Conservation (phyloP, 37 sponge, comb jelly and placozoan species). For the Oopsacas minuta region DNA sequence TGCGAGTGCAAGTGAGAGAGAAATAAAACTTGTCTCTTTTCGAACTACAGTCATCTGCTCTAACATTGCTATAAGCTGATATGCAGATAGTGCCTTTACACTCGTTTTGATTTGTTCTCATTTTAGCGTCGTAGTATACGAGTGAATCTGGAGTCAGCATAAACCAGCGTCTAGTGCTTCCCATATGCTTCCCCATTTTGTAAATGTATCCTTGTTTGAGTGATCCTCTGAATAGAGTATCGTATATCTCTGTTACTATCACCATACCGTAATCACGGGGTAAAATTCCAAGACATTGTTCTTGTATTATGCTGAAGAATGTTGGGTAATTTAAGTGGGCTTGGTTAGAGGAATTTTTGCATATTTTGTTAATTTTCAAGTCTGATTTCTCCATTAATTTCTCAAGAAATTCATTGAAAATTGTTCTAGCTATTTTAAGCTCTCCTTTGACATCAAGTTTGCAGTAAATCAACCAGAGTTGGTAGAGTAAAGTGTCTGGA, state of each 20-base stretch:
- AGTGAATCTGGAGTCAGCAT: not conserved
- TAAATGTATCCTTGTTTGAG: slow-evolving; percentile 1
- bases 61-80: not conserved
- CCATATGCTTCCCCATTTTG: slow-evolving; percentile 7
- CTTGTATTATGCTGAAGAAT: not conserved
- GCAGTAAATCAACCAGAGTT: not conserved
- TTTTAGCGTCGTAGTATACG: not conserved
- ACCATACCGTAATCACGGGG: not conserved
- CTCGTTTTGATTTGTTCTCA: not conserved
- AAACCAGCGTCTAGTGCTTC: slow-evolving; percentile 5
- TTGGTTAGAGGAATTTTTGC: not conserved
- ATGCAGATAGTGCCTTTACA: not conserved
- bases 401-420: not conserved
- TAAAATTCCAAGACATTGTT: not conserved
- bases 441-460: not conserved
- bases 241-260: not conserved
- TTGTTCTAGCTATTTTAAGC: not conserved
- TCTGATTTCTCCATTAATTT: slow-evolving; percentile 12
- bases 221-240: not conserved
- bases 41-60: not conserved
- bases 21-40: not conserved
- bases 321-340: not conserved
- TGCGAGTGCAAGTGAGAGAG: not conserved
- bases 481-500: not conserved
- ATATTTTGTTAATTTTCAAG: not conserved